Evolutionary conservation across 2,113 vertebrate species (phyloP).

Genomic region (Campylorhamphus procurvoides): DNA sequence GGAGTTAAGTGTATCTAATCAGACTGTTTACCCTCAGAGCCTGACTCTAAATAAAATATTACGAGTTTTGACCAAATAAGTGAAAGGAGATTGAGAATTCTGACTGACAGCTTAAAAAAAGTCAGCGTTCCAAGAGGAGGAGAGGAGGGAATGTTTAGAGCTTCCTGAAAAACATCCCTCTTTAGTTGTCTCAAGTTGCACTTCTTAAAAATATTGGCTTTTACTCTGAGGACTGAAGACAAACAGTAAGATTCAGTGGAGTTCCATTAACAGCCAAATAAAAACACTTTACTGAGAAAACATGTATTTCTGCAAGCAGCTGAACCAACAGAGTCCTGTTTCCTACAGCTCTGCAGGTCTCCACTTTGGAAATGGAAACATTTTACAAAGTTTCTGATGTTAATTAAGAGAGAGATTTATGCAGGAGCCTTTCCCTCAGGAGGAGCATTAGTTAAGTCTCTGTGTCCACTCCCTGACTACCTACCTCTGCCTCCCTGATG

Average conservation of each 20-base stretch:
- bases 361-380: background rate
- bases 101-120: background rate
- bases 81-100: background rate
- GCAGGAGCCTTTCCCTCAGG: background rate
- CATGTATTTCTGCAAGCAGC: constrained; percentile 7
- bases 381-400: background rate
- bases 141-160: background rate
- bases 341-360: background rate
- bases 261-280: background rate
- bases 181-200: background rate
- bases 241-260: background rate
- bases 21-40: background rate
- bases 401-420: background rate
- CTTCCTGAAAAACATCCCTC: constrained; percentile 11
- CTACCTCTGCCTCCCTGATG: background rate
- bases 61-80: background rate
- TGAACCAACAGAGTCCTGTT: background rate
- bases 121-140: background rate
- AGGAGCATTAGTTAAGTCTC: background rate
- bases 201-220: constrained; percentile 4
- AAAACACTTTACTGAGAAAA: background rate
- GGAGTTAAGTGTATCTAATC: background rate
- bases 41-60: background rate
- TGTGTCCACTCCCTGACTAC: background rate
- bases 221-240: background rate